A percentile compares a stretch with the other conserved stretches of the same genome.
Evolutionary conservation across 2,797 vertebrate genomes (phyloP).

Genomic region (Poeciliopsis gracilis): DNA sequence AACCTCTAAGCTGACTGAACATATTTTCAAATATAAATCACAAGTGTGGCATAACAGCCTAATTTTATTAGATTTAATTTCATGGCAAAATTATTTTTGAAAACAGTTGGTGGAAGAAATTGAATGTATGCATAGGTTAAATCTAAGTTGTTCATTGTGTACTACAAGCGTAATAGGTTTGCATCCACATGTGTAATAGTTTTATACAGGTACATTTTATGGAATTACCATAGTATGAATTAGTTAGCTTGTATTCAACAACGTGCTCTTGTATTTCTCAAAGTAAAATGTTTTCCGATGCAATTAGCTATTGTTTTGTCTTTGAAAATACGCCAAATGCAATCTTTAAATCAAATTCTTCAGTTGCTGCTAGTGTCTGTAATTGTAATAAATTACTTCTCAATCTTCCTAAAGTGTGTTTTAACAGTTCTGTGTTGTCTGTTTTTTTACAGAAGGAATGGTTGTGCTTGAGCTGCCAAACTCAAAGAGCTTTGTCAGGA

Average conservation of each 20-base stretch:
- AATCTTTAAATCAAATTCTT: background rate
- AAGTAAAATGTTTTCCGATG: background rate
- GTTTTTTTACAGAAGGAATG: slow-evolving; percentile 89
- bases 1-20: background rate
- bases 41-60: background rate
- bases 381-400: background rate
- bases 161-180: background rate
- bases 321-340: background rate
- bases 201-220: background rate
- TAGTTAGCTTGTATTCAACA: background rate
- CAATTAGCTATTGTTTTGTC: background rate
- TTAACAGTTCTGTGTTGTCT: slow-evolving; percentile 33
- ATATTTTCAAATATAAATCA: background rate
- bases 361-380: background rate
- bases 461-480: slow-evolving; percentile 98
- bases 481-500: slow-evolving; percentile 90
- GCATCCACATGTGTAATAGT: background rate
- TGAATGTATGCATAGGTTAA: background rate
- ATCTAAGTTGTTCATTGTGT: background rate
- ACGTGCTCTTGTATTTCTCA: background rate
- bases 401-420: background rate
- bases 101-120: background rate
- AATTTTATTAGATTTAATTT: background rate
- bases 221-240: background rate
- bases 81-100: background rate